These are phyloP conservation scores for Psix sp. DNA, from an alignment of 1,140 invertebrate species.

Conservation along the genomic window DNA sequence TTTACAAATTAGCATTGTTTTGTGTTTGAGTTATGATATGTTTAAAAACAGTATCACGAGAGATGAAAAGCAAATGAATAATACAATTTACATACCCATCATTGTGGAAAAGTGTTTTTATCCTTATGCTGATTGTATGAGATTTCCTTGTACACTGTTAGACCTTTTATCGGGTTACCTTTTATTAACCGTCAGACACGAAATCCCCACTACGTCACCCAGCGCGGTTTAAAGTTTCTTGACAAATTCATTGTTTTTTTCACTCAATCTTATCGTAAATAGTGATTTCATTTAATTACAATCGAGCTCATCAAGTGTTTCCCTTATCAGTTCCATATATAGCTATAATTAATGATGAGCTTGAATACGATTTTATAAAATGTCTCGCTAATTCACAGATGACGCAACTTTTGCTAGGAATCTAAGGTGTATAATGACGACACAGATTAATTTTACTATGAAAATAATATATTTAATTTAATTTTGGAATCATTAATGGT, in stretches of 20 bases:
- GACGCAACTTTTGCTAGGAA: background rate
- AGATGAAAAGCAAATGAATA: background rate
- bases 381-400: too few species aligned
- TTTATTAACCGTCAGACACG: slow-evolving; percentile 13
- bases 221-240: slow-evolving; percentile 2
- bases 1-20: background rate
- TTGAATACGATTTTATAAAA: too few species aligned
- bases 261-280: background rate
- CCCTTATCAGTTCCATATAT: too few species aligned
- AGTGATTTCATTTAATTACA: too few species aligned
- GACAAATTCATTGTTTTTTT: background rate
- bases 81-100: slow-evolving; percentile 7
- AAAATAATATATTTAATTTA: slow-evolving; percentile 41
- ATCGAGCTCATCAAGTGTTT: too few species aligned
- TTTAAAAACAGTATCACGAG: background rate
- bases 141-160: slow-evolving; percentile 11
- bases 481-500: background rate
- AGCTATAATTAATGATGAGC: too few species aligned
- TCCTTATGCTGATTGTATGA: background rate
- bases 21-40: background rate
- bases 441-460: slow-evolving; percentile 15
- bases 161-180: slow-evolving; percentile 10
- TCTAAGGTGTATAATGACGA: background rate
- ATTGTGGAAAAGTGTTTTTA: slow-evolving; percentile 1
- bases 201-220: slow-evolving; percentile 7